These are phyloP conservation scores for Apotomis betuletana DNA, from an alignment of 2,888 invertebrate genomes.

Conservation along the genomic window DNA sequence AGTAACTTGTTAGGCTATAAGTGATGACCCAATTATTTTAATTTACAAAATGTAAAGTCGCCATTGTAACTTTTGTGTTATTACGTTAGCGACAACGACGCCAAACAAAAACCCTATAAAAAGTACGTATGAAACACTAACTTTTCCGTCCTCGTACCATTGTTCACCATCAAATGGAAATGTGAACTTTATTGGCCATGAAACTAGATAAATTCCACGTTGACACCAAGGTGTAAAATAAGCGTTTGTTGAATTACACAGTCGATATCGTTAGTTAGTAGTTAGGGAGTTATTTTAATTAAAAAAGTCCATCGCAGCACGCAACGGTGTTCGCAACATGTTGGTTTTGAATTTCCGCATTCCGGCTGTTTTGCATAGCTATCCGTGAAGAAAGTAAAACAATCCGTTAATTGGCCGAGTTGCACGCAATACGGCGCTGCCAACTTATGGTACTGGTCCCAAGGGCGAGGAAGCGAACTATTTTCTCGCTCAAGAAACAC, in stretches of 20 bases:
- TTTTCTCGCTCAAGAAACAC: too few species aligned
- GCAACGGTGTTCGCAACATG: slow-evolving; percentile 27
- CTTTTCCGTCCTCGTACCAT: not conserved
- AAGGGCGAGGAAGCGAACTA: too few species aligned
- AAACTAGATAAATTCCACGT: not conserved
- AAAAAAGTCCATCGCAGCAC: slow-evolving; percentile 23
- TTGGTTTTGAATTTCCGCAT: slow-evolving; percentile 26
- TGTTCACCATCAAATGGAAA: not conserved
- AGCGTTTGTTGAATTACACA: not conserved
- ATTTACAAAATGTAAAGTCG: not conserved
- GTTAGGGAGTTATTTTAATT: slow-evolving; percentile 22
- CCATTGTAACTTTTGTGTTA: not conserved
- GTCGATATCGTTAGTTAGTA: slow-evolving; percentile 4
- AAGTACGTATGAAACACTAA: not conserved
- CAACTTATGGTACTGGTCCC: not conserved
- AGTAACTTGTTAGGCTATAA: not conserved
- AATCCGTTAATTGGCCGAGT: slow-evolving; percentile 17
- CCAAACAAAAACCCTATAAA: not conserved
- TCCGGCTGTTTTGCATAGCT: slow-evolving; percentile 16
- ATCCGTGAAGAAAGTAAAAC: slow-evolving; percentile 18
- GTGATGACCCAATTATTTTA: not conserved
- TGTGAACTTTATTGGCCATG: not conserved
- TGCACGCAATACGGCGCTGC: slow-evolving; percentile 8
- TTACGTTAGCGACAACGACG: not conserved
- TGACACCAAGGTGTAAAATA: not conserved